Evolutionary conservation across 2,888 invertebrate genomes (phyloP).

Genomic region (Lasioglossum leucozonium): DNA sequence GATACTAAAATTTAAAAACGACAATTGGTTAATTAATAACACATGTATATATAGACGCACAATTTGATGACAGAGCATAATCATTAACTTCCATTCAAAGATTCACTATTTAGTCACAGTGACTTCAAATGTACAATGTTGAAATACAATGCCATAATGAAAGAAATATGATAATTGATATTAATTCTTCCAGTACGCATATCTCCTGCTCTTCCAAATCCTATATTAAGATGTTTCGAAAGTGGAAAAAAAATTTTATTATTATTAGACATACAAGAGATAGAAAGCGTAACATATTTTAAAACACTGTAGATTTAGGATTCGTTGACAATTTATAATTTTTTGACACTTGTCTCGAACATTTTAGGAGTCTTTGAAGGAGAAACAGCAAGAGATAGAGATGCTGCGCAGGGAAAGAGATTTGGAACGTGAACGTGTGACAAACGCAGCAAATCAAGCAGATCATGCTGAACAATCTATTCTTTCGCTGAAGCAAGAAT

Average conservation of each 20-base stretch:
- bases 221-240: background rate
- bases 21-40: background rate
- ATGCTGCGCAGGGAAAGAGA: conserved; percentile 96
- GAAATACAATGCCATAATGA: conserved; percentile 20
- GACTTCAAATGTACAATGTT: conserved; percentile 3
- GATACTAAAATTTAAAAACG: conserved; percentile 11
- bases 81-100: conserved; percentile 15
- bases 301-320: conserved; percentile 5
- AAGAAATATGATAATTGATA: background rate
- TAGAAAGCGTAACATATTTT: background rate
- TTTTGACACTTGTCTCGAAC: conserved; percentile 2
- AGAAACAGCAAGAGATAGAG: conserved; percentile 97
- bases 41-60: background rate
- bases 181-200: conserved; percentile 12
- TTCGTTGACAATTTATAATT: background rate
- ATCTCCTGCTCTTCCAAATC: conserved; percentile 1
- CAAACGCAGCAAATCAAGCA: conserved; percentile 91
- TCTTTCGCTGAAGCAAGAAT: conserved; percentile 87
- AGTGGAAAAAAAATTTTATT: background rate
- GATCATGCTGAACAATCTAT: conserved; percentile 91
- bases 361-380: conserved; percentile 93
- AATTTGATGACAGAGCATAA: conserved; percentile 27
- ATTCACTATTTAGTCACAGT: background rate
- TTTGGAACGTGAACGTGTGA: conserved; percentile 94
- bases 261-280: background rate